A percentile compares a stretch with the other conserved stretches of the same genome.
These are phyloP conservation scores for Urocyon cinereoargenteus DNA, from an alignment of 2,797 vertebrate species.

Conservation along the genomic window DNA sequence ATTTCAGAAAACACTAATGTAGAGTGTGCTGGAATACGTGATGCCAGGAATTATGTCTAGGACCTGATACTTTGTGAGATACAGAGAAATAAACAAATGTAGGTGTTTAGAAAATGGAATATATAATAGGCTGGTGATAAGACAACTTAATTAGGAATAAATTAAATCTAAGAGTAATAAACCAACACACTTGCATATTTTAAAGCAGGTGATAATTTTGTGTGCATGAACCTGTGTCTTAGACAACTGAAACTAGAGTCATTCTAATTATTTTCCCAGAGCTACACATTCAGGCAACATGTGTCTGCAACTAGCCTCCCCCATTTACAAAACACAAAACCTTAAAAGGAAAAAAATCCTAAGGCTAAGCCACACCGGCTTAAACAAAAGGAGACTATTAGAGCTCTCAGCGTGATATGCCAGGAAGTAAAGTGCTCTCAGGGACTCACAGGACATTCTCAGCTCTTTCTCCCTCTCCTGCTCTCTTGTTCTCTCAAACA, in stretches of 20 bases:
- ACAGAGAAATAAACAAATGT: conserved; percentile 49
- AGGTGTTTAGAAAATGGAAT: conserved; percentile 54
- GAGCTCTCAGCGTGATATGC: accelerated
- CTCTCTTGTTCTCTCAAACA: neutral
- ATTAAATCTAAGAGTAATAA: conserved; percentile 66
- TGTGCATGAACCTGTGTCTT: neutral
- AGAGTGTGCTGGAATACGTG: neutral
- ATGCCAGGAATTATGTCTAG: conserved; percentile 3
- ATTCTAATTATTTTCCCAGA: conserved; percentile 16
- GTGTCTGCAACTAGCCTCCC: neutral
- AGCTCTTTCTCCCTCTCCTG: neutral
- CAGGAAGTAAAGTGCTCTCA: neutral
- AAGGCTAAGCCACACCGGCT: neutral
- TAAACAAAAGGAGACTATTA: neutral
- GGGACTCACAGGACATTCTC: neutral
- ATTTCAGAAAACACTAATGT: neutral
- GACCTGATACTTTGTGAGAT: conserved; percentile 25
- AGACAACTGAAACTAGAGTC: neutral
- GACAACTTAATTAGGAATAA: conserved; percentile 69
- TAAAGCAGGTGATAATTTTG: conserved; percentile 23
- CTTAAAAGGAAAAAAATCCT: neutral
- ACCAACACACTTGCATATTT: conserved; percentile 19
- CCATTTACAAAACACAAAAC: neutral
- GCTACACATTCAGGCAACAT: neutral
- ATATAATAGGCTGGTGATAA: neutral